Evolutionary conservation across 2,113 vertebrate genomes (phyloP), one percentile per base, ranked within the genome.

Genomic region (Myrmecobius fasciatus): DNA sequence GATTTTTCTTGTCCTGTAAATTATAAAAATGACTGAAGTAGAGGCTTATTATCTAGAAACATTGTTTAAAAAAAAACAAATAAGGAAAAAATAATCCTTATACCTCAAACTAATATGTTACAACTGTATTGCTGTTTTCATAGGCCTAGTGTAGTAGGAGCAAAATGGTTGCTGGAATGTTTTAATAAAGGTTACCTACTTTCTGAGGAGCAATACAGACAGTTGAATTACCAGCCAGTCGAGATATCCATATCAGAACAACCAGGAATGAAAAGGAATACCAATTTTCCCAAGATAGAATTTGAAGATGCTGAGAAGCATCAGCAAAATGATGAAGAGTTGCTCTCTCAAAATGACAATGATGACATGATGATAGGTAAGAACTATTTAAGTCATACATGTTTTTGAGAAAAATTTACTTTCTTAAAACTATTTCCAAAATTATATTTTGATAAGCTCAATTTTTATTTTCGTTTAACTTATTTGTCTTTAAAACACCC

Each of bases 101-200:
- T 48, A 43, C 43, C 51, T 92, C 90, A 90, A 89, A 48, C 92
- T 97, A 92, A 96, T 94, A 51, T 3, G 60, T 75, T 36, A 1
- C 95, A 92, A 93, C n/a, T 95, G 2, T 92, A 51, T 43, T 97
- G 93, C 96, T 95, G 26, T 49, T 97, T 97, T 98, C 96, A 14
- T 94, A 99, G 99, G 97, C 99, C 99, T 26, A 98, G 99, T 96
- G 98, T 99, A 54, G 99, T 99, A 91, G 99, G 99, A 75, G 98
- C 99, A 90, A 99, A 99, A 52, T 99, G 99, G 99, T 98, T 99
- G 95, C 98, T 99, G 90, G 99, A 99, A 53, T 99, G 99, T 95
- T 99, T 99, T 93, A 98, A 94, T 97, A 99, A 98, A 98, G 99
- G 99, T 51, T 98, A 93, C 94, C 97, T 99, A 1, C 98, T 99